A percentile compares a stretch with the other conserved stretches of the same genome.
Evolutionary conservation across 2,113 vertebrate genomes (phyloP).

Genomic region (Thomomys bottae): DNA sequence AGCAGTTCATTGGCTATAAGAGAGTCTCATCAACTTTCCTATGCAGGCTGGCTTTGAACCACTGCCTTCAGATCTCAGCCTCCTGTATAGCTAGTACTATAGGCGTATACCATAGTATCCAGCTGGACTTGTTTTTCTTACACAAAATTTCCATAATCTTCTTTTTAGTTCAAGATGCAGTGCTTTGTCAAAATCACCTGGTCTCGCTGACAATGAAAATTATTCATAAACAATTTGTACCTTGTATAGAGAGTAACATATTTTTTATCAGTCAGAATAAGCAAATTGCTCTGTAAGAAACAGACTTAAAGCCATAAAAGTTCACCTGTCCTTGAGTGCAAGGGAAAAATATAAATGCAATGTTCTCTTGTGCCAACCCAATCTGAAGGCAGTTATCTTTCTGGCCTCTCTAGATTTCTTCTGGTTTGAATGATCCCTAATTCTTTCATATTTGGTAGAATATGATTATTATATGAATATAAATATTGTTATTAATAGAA

Average conservation of each 20-base stretch:
- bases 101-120: not conserved
- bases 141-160: not conserved
- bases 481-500: not conserved
- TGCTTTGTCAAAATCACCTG: not conserved
- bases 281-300: not conserved
- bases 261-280: not conserved
- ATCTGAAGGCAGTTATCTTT: not conserved
- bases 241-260: not conserved
- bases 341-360: not conserved
- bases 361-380: not conserved
- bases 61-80: too few relatives aligned
- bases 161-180: not conserved
- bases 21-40: too few relatives aligned
- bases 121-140: not conserved
- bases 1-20: too few relatives aligned
- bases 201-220: not conserved
- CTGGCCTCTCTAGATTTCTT: not conserved
- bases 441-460: not conserved
- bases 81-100: too few relatives aligned
- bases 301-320: not conserved
- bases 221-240: not conserved
- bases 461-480: too few relatives aligned
- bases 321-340: not conserved
- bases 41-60: too few relatives aligned
- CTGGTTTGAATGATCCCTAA: not conserved